Evolutionary conservation across 1,140 invertebrate genomes (phyloP).

Genomic region (Ericerus pela): DNA sequence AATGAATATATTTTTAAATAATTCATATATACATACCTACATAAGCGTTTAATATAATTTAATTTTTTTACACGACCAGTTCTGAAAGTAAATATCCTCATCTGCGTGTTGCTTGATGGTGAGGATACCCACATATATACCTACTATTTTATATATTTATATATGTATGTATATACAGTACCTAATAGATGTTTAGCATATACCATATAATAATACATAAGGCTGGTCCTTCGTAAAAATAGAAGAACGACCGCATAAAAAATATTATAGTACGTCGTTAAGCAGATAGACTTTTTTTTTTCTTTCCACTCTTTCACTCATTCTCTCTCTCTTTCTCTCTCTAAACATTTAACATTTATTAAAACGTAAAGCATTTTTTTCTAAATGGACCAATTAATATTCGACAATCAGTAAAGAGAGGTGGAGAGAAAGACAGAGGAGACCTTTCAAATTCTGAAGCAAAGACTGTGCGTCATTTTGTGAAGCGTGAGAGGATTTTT

Average conservation of each 20-base stretch:
- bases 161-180: neutral
- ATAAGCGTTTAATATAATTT: too few relatives aligned
- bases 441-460: neutral
- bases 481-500: neutral
- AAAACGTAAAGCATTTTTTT: slow-evolving; percentile 1
- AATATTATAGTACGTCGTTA: neutral
- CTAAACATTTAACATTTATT: slow-evolving; percentile 8
- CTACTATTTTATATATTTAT: neutral
- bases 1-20: too few relatives aligned
- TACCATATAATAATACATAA: neutral
- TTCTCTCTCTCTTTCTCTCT: too few relatives aligned
- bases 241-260: neutral
- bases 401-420: too few relatives aligned
- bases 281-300: slow-evolving; percentile 7
- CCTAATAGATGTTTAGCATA: too few relatives aligned
- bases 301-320: too few relatives aligned
- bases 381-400: slow-evolving; percentile 10
- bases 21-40: too few relatives aligned
- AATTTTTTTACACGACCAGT: neutral
- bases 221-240: neutral
- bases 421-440: too few relatives aligned
- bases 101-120: neutral
- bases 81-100: neutral
- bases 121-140: neutral
- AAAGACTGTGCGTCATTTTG: neutral